Percentiles rank a stretch among this genome's conserved stretches.
Conservation (phyloP, 2,888 invertebrate genomes). For the Dicycla oo region DNA sequence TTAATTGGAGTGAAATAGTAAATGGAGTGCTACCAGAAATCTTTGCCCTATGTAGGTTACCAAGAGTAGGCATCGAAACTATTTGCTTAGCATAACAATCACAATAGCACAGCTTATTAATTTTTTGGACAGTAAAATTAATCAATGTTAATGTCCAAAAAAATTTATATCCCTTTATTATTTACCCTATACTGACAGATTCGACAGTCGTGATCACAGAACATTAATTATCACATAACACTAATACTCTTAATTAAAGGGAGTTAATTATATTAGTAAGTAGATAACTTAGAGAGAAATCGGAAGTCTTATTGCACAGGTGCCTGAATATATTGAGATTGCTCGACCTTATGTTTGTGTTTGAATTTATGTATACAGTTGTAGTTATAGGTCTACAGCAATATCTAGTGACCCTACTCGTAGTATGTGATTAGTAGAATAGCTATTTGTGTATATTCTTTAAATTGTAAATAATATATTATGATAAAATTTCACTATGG, state of each 20-base stretch:
- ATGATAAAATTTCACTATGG: slow-evolving; percentile 10
- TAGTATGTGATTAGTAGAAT: slow-evolving; percentile 51
- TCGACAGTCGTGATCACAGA: not conserved
- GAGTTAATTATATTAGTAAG: slow-evolving; percentile 12
- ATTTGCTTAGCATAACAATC: too few species aligned
- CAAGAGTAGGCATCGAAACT: too few species aligned
- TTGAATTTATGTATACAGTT: slow-evolving; percentile 38
- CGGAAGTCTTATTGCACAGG: slow-evolving; percentile 55
- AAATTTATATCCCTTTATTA: not conserved
- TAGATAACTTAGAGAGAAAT: slow-evolving; percentile 43
- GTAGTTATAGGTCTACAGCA: slow-evolving; percentile 12
- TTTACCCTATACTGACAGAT: not conserved
- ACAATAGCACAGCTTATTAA: too few species aligned
- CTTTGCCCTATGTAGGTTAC: not conserved
- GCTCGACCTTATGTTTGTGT: slow-evolving; percentile 43
- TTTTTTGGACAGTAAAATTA: too few species aligned
- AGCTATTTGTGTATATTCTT: slow-evolving; percentile 22
- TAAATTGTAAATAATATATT: slow-evolving; percentile 22
- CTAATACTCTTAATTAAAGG: too few species aligned
- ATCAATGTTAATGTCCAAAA: too few species aligned
- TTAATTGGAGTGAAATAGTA: not conserved
- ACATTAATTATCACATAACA: too few species aligned
- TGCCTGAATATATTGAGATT: slow-evolving; percentile 54
- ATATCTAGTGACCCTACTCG: slow-evolving; percentile 29
- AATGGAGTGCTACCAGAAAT: slow-evolving; percentile 14